A percentile compares a stretch with the other conserved stretches of the same genome.
phyloP scores from a whole-genome alignment of 1,140 invertebrate species.

The Dreissena rostriformis region DNA sequence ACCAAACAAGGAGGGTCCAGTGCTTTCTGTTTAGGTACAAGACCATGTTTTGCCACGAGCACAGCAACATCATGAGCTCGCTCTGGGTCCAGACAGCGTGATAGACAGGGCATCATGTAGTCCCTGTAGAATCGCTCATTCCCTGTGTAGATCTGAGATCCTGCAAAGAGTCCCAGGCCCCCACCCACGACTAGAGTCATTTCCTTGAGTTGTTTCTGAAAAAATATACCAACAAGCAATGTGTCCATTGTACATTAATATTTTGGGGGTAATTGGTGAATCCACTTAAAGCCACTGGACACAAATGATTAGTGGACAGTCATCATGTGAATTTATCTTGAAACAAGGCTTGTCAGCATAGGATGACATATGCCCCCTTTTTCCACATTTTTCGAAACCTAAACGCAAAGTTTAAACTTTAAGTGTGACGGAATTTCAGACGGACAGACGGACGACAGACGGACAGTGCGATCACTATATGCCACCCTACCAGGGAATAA shows the following conservation, averaged over 20 bases:
- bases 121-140: constrained; percentile 91
- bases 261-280: no score
- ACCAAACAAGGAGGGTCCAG: constrained; percentile 74
- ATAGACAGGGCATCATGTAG: constrained; percentile 87
- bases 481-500: no score
- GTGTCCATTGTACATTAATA: no score
- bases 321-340: no score
- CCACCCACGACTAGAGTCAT: constrained; percentile 83
- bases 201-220: constrained; percentile 84
- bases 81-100: constrained; percentile 88
- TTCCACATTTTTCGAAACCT: no score
- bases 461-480: no score
- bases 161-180: constrained; percentile 84
- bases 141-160: constrained; percentile 74
- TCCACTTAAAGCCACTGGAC: not conserved
- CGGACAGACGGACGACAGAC: no score
- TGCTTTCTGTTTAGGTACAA: constrained; percentile 83
- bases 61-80: constrained; percentile 90
- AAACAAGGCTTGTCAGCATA: no score
- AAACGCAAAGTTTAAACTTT: no score
- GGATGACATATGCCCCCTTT: no score
- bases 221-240: no score
- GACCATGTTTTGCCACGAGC: constrained; percentile 87
- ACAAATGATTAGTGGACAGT: not conserved
- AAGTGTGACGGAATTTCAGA: no score